These are phyloP conservation scores for Helicorthomorpha holstii DNA, from an alignment of 1,140 invertebrate genomes.

Conservation along the genomic window DNA sequence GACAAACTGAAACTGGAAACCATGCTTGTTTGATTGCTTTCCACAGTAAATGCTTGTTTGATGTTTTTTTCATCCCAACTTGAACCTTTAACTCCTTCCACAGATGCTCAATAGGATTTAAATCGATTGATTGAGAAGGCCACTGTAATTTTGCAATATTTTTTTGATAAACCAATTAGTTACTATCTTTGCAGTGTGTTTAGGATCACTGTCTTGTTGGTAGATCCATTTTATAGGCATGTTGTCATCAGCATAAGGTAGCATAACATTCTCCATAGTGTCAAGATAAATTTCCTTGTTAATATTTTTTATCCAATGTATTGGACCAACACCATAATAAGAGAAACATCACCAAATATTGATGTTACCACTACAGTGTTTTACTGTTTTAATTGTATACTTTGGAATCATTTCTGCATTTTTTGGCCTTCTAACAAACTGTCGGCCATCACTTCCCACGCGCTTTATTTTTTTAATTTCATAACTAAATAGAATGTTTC, in stretches of 20 bases:
- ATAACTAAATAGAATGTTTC: not conserved
- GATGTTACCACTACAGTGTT: not conserved
- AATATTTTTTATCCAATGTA: not conserved
- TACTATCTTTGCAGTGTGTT: slow-evolving; percentile 2
- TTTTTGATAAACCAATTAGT: not conserved
- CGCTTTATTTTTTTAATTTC: not conserved
- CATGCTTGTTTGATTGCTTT: not conserved
- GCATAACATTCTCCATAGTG: no score
- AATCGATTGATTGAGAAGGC: slow-evolving; percentile 1
- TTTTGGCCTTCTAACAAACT: not conserved
- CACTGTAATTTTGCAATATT: slow-evolving; percentile 1
- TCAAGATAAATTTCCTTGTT: not conserved
- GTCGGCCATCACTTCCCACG: not conserved
- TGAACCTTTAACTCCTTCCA: slow-evolving; percentile 1
- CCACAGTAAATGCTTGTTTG: not conserved
- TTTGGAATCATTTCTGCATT: not conserved
- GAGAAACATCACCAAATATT: not conserved
- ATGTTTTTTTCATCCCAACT: not conserved
- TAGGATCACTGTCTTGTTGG: no score
- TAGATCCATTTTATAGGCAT: no score
- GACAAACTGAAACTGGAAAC: not conserved
- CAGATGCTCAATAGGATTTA: slow-evolving; percentile 6
- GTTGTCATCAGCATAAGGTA: no score
- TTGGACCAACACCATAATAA: not conserved
- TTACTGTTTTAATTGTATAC: not conserved